A percentile compares a stretch with the other conserved stretches of the same genome.
These are phyloP conservation scores for Rapana venosa DNA, from an alignment of 2,888 invertebrate genomes.

Conservation along the genomic window DNA sequence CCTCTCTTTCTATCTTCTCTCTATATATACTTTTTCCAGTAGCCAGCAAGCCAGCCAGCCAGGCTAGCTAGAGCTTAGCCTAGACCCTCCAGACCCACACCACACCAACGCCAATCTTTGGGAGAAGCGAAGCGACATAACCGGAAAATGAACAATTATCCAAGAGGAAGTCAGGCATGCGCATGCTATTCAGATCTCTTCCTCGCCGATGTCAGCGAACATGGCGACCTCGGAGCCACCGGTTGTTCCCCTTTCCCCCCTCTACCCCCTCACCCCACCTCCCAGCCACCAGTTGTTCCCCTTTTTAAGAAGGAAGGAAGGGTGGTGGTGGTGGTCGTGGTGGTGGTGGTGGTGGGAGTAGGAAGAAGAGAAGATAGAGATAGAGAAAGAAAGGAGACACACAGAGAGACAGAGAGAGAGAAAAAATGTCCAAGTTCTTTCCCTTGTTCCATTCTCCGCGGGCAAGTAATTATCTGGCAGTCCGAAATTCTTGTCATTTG, in stretches of 20 bases:
- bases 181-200: constrained; percentile 20
- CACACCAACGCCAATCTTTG: constrained; percentile 3
- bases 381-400: too few relatives aligned
- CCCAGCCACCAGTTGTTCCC: background rate
- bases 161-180: constrained; percentile 23
- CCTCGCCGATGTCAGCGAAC: constrained; percentile 23
- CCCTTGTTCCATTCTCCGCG: background rate
- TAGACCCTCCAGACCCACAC: background rate
- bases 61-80: background rate
- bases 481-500: too few relatives aligned
- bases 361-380: too few relatives aligned
- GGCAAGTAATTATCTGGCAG: background rate
- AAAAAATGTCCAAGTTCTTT: too few relatives aligned
- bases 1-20: background rate
- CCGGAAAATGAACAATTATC: constrained; percentile 35
- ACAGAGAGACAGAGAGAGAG: too few relatives aligned
- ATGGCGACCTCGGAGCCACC: constrained; percentile 22
- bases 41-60: constrained; percentile 14
- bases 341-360: too few relatives aligned
- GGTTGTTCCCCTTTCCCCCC: background rate
- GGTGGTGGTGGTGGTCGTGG: too few relatives aligned
- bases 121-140: constrained; percentile 32
- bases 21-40: background rate
- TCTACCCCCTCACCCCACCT: background rate
- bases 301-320: background rate